These are phyloP conservation scores for Drosophila chauvacae DNA, from an alignment of 1,140 invertebrate species.

Conservation along the genomic window DNA sequence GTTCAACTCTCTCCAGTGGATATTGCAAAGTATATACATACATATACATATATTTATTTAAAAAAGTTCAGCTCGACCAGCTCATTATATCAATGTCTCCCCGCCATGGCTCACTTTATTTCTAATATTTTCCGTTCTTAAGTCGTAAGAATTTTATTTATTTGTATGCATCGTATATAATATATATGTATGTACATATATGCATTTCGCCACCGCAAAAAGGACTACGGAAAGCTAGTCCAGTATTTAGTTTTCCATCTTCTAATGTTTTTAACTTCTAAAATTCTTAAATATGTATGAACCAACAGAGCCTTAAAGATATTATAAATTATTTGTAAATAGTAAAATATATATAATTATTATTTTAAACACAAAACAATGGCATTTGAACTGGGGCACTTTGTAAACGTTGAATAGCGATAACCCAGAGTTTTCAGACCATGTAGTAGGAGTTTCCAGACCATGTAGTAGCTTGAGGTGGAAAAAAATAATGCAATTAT, in stretches of 20 bases:
- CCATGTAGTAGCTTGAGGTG: background rate
- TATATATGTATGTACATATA: background rate
- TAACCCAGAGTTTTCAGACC: background rate
- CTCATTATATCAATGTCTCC: constrained; percentile 8
- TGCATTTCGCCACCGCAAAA: constrained; percentile 16
- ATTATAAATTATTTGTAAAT: constrained; percentile 21
- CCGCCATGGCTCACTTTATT: constrained; percentile 10
- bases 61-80: background rate
- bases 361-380: background rate
- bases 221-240: background rate
- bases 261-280: background rate
- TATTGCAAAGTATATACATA: background rate
- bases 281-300: background rate
- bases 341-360: constrained; percentile 6
- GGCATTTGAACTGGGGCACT: background rate
- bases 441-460: background rate
- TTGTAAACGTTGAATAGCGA: background rate
- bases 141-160: constrained; percentile 6
- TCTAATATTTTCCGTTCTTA: constrained; percentile 4
- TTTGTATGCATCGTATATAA: constrained; percentile 1
- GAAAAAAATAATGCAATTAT: background rate
- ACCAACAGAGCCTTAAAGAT: constrained; percentile 9
- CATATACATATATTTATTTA: background rate
- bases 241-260: background rate
- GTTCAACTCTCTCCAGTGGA: constrained; percentile 10